These are phyloP conservation scores for Acanthosepion pharaonis DNA, from an alignment of 2,888 invertebrate genomes.

Conservation along the genomic window DNA sequence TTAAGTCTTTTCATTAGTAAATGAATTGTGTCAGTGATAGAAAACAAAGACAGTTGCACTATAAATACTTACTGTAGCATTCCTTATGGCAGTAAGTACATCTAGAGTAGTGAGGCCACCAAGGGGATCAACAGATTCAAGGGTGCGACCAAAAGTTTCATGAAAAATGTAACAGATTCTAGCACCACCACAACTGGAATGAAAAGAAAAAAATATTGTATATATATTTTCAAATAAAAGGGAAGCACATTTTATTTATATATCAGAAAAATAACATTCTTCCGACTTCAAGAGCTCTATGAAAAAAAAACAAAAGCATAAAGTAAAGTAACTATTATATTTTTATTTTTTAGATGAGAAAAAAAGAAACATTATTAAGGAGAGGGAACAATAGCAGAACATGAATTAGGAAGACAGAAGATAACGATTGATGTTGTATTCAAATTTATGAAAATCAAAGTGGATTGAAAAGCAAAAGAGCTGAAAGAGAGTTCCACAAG, in stretches of 20 bases:
- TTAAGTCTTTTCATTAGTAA: background rate
- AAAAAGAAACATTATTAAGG: no score
- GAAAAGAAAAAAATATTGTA: conserved; percentile 35
- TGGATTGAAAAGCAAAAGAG: no score
- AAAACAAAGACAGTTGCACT: background rate
- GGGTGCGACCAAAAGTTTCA: conserved; percentile 95
- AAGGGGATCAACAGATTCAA: conserved; percentile 96
- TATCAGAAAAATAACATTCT: no score
- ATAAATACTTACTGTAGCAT: conserved; percentile 85
- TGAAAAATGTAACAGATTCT: conserved; percentile 99
- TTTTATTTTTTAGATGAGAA: no score
- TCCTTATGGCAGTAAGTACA: conserved; percentile 97
- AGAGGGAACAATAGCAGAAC: no score
- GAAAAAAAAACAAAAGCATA: background rate
- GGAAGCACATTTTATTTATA: no score
- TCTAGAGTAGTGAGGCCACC: conserved; percentile 93
- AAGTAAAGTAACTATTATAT: background rate
- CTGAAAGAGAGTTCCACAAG: no score
- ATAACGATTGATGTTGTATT: no score
- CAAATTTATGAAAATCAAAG: no score
- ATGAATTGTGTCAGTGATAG: background rate
- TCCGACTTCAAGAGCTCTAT: no score
- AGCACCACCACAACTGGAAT: conserved; percentile 91
- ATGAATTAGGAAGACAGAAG: no score
- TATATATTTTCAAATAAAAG: no score